phyloP scores from a whole-genome alignment of 2,888 invertebrate genomes.

The Platypus cylindrus region DNA sequence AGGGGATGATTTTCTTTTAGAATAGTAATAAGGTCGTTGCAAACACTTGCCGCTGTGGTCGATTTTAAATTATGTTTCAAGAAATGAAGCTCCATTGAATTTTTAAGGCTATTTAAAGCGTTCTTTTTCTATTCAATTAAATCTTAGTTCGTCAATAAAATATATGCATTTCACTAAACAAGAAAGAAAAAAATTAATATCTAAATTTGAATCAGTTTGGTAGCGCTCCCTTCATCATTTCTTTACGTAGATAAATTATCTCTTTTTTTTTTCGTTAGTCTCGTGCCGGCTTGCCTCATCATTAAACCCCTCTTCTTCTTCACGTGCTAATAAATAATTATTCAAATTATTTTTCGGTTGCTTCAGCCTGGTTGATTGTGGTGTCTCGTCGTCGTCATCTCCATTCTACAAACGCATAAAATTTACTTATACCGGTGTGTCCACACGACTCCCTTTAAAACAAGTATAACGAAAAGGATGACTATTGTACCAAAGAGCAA shows the following conservation, averaged over 20 bases:
- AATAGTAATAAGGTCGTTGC: conserved; percentile 16
- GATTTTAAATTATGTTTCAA: conserved; percentile 10
- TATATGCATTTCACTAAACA: no score
- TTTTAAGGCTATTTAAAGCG: no score
- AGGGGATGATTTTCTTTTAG: conserved; percentile 15
- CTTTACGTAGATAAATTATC: neutral
- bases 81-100: no score
- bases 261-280: conserved; percentile 4
- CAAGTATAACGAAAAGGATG: conserved; percentile 5
- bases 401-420: no score
- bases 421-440: no score
- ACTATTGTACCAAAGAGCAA: conserved; percentile 7
- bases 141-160: no score
- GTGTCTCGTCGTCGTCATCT: conserved; percentile 1
- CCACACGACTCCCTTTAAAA: conserved; percentile 6
- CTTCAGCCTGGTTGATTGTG: no score
- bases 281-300: conserved; percentile 4
- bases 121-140: no score
- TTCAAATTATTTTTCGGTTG: conserved; percentile 10
- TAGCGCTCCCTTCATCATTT: no score
- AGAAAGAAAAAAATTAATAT: no score
- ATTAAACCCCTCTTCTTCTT: conserved; percentile 9
- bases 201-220: no score
- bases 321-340: conserved; percentile 10
- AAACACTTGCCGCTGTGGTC: conserved; percentile 17